Percentiles rank a stretch among this genome's conserved stretches.
These are phyloP conservation scores for Sepioteuthis lessoniana DNA, from an alignment of 2,888 invertebrate genomes.

Conservation along the genomic window DNA sequence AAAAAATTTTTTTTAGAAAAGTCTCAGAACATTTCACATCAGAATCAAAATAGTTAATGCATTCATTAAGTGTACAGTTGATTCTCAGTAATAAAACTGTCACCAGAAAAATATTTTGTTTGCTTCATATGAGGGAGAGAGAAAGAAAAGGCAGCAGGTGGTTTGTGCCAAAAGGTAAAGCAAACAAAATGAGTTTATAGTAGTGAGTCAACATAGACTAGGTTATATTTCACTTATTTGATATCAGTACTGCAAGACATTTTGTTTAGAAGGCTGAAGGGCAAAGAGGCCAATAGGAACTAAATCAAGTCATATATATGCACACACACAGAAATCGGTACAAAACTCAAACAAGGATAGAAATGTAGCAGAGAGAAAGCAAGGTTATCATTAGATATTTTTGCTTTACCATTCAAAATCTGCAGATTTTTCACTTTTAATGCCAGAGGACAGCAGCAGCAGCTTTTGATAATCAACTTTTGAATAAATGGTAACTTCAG, in stretches of 20 bases:
- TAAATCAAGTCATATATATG: neutral
- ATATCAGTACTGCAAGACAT: neutral
- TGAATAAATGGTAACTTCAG: no score
- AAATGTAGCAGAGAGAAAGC: neutral
- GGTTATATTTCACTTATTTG: constrained; percentile 18
- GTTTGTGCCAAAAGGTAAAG: neutral
- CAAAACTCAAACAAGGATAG: neutral
- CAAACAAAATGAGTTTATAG: neutral
- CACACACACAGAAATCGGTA: neutral
- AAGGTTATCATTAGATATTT: neutral
- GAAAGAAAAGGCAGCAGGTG: neutral
- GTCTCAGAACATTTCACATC: neutral
- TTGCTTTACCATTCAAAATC: neutral
- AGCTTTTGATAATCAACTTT: no score
- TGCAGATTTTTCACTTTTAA: neutral
- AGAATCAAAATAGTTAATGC: neutral
- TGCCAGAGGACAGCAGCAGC: neutral
- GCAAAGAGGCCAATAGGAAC: neutral
- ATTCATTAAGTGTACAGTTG: neutral
- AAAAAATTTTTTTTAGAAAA: neutral
- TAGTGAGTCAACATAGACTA: neutral
- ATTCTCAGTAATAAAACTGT: neutral
- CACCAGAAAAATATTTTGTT: constrained; percentile 23
- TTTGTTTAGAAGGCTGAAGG: neutral
- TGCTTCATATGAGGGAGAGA: neutral